A percentile compares a stretch with the other conserved stretches of the same genome.
These are phyloP conservation scores for Apodemia hepburni DNA, from an alignment of 2,888 invertebrate genomes.

Conservation along the genomic window DNA sequence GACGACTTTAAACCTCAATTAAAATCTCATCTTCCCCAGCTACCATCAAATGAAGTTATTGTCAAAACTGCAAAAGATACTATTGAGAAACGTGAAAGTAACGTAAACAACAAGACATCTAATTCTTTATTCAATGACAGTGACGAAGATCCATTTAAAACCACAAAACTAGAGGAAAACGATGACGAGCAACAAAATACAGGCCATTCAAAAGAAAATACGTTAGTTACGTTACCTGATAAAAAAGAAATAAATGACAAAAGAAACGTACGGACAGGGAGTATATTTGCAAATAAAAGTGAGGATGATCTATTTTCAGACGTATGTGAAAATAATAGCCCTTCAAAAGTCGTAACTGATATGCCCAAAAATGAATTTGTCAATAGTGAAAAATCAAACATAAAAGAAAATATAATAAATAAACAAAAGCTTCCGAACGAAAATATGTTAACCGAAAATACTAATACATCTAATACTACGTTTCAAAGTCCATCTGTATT, in stretches of 20 bases:
- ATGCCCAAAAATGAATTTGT: background rate
- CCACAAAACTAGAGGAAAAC: slow-evolving; percentile 18
- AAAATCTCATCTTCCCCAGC: background rate
- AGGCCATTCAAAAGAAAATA: slow-evolving; percentile 15
- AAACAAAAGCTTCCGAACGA: slow-evolving; percentile 19
- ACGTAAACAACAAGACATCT: background rate
- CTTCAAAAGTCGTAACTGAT: slow-evolving; percentile 19
- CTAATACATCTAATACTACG: slow-evolving; percentile 21
- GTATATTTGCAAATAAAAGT: slow-evolving; percentile 48
- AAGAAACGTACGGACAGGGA: slow-evolving; percentile 23
- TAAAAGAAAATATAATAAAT: slow-evolving; percentile 17
- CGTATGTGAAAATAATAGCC: slow-evolving; percentile 19
- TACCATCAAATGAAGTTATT: background rate
- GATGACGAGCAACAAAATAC: background rate
- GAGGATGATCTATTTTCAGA: slow-evolving; percentile 48
- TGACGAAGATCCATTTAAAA: slow-evolving; percentile 23
- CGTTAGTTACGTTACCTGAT: background rate
- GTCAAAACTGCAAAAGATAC: background rate
- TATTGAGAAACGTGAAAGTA: background rate
- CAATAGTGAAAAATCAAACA: slow-evolving; percentile 20
- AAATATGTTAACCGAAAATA: slow-evolving; percentile 8
- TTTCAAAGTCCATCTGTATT: slow-evolving; percentile 38
- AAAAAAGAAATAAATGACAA: slow-evolving; percentile 3
- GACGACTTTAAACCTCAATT: background rate
- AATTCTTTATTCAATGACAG: slow-evolving; percentile 39